Evolutionary conservation across 2,797 vertebrate genomes (phyloP).

Genomic region (Siniperca obscura): DNA sequence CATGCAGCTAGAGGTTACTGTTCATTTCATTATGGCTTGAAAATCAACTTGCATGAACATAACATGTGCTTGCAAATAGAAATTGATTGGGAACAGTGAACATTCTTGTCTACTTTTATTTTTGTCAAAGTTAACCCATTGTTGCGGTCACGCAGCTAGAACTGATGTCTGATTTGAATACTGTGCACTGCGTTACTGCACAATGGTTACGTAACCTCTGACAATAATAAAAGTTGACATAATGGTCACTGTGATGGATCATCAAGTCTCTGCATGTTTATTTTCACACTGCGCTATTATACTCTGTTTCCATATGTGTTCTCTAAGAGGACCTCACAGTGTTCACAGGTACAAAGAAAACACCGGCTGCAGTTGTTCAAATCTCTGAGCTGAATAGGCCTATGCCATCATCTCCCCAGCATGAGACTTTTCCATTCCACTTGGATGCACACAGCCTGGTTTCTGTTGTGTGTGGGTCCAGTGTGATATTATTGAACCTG

Average conservation of each 20-base stretch:
- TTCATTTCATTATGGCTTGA: not conserved
- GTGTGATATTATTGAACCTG: not conserved
- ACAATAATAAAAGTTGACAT: conserved; percentile 7
- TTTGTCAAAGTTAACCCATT: not conserved
- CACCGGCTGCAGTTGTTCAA: conserved; percentile 6
- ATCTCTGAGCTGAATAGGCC: conserved; percentile 3
- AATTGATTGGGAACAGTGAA: not conserved
- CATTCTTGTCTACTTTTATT: not conserved
- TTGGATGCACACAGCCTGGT: not conserved
- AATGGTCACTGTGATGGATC: conserved; percentile 18
- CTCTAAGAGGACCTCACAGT: not conserved
- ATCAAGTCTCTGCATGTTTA: conserved; percentile 8
- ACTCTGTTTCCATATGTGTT: not conserved
- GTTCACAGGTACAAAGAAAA: conserved; percentile 9
- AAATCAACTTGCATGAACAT: not conserved
- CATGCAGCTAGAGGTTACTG: not conserved
- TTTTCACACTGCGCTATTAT: not conserved
- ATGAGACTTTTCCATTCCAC: conserved; percentile 23
- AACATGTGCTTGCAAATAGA: not conserved
- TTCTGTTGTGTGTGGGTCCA: not conserved
- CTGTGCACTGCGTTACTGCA: not conserved
- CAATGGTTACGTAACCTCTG: conserved; percentile 1
- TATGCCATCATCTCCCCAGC: conserved; percentile 11
- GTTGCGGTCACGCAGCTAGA: not conserved
- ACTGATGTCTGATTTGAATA: not conserved